Evolutionary conservation across 2,888 invertebrate genomes (phyloP), one percentile per base, ranked within the genome.

Genomic region (Achlya flavicornis): DNA sequence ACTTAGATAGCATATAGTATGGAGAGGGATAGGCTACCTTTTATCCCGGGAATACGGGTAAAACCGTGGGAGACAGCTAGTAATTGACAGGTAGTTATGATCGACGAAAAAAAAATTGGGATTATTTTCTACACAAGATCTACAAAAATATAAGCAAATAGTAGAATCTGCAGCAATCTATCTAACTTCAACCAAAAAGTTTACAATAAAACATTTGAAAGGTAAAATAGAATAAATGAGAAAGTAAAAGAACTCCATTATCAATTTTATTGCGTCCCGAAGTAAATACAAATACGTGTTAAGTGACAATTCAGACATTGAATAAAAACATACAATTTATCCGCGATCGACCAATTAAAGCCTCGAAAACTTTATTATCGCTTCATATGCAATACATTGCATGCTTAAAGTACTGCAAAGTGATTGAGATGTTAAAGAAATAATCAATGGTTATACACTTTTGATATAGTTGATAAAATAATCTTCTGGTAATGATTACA

Each of bases 301-400:
- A 69, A 64, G 70, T 68, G 76, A 74, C 76, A 73, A 35, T 73
- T 68, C 74, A 65, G 69, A 73, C 73, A 74, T 63, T 64, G 66
- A 75, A 79, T 81, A 81, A 83, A 79, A 80, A 76, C 73, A 68
- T 68, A 75, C 71, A 76, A 77, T 81, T 79, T 79, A 84, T 79
- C 74, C 74, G 73, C 71, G 78, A 77, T 76, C 72, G 75, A 78
- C 77, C 79, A 79, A 78, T 81, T 79, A 79, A 63, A 58, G 35
- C 53, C 16, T 43, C 19, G 32, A 60, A 60, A 60, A 41, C 60
- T 16, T 16, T 53, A 33, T 57, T 61, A 58, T 61, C 48, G 43
- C 48, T 26, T 19, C 12, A 19, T 10, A 14, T 6, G 7, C 12
- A 58, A 38, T 64, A 32, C 63, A 58, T 48, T 65, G 38, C 63